Base-by-base conservation (phyloP, 2,797 vertebrate species). In the Bovichtus diacanthus region DNA sequence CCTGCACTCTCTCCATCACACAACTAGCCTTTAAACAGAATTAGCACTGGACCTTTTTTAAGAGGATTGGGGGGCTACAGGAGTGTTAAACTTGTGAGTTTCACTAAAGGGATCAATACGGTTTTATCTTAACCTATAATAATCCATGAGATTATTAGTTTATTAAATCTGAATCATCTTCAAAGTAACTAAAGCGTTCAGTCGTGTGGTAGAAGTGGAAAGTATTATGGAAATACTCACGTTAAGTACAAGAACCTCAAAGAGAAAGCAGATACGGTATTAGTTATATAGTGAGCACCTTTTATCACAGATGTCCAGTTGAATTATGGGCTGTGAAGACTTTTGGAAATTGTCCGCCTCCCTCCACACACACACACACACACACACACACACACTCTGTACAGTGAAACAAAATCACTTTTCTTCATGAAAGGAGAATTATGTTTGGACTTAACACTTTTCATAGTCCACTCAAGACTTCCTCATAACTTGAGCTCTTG, bases 11-110 rank as follows among this genome's bases (percentile, higher is more conserved):
- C 74, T 56, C 69, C 80, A 50, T 61, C 65, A 47, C 81, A 55
- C 68, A 31, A 0, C 47, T 27, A 27, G n/a, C n/a, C n/a, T n/a
- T n/a, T 74, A 49, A 51, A 64, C 68, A n/a, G 23, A 62, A 87
- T 81, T 63, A 68, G 64, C 56, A 43, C 66, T 47, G 66, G n/a
- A 71, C 63, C 73, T 81, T 78, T 80, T 67, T 71, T 6, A 47
- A 81, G 75, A 63, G 82, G 68, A 61, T 15, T 18, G 9, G 21
- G 11, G 21, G 66, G 62, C 51, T 55, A 27, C 62, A 60, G 73
- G 41, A 65, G 66, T 34, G 31, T 34, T 34, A 34, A 34, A 34
- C 31, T 34, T 31, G 31, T 34, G 34, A 34, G 34, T 34, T 34
- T 34, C 31, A 6, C 31, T 9, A 1, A 34, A 34, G 34, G 31